Percentiles rank a stretch among this genome's conserved stretches.
These are phyloP conservation scores for Habrosyne pyritoides DNA, from an alignment of 2,888 invertebrate species.

Conservation along the genomic window DNA sequence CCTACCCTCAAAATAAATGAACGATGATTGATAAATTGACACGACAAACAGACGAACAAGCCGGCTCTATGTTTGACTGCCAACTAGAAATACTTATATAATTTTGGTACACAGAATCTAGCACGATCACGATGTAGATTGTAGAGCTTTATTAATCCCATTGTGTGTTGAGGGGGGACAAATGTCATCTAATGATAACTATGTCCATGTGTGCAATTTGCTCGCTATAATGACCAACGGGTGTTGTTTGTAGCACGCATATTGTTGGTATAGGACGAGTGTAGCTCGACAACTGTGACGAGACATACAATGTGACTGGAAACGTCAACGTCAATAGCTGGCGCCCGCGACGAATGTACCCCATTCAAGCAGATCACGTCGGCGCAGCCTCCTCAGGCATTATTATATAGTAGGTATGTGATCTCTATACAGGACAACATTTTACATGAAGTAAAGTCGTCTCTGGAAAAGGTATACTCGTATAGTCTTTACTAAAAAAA, in stretches of 20 bases:
- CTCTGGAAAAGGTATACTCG: too few species aligned
- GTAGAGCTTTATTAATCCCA: too few species aligned
- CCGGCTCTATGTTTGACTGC: too few species aligned
- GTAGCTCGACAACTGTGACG: conserved; percentile 28
- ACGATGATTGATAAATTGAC: too few species aligned
- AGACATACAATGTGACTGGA: conserved; percentile 24
- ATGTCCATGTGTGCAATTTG: neutral
- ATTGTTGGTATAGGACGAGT: neutral
- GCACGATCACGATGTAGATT: too few species aligned
- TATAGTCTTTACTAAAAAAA: too few species aligned
- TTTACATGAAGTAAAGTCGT: neutral
- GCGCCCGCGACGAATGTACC: conserved; percentile 39
- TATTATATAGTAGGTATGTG: too few species aligned
- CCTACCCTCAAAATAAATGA: too few species aligned
- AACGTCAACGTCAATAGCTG: conserved; percentile 30
- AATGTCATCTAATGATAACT: neutral
- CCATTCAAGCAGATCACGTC: conserved; percentile 38
- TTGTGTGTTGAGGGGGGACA: neutral
- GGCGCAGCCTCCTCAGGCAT: conserved; percentile 13
- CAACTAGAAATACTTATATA: too few species aligned
- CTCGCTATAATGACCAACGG: neutral
- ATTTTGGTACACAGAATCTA: too few species aligned
- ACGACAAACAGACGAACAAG: too few species aligned
- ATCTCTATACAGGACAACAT: neutral
- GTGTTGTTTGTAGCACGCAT: neutral